Conservation (phyloP, 1,140 invertebrate genomes). For the Phocides pigmalion region DNA sequence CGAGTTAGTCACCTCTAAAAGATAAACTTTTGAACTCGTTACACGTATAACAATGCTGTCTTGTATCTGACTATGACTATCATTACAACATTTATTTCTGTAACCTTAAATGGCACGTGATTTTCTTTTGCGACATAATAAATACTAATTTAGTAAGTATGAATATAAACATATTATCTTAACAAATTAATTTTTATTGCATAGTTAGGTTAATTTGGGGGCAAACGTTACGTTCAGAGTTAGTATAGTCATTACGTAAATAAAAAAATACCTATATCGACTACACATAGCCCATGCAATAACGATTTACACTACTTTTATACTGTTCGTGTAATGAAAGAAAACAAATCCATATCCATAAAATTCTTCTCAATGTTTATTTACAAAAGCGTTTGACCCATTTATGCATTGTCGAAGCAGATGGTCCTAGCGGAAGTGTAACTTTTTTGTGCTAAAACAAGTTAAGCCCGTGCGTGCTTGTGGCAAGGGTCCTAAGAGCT, state of each 20-base stretch:
- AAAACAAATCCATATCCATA: conserved; percentile 12
- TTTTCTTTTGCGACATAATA: background rate
- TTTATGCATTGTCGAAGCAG: conserved; percentile 63
- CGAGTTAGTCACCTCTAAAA: conserved; percentile 49
- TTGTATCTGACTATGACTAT: conserved; percentile 43
- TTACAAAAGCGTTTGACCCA: conserved; percentile 76
- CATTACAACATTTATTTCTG: conserved; percentile 46
- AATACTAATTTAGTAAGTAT: background rate
- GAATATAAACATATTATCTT: background rate
- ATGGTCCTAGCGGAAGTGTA: conserved; percentile 61
- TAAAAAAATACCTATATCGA: conserved; percentile 6
- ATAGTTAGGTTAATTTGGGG: conserved; percentile 23
- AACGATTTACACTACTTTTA: conserved; percentile 12
- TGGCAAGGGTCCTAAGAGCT: conserved; percentile 50
- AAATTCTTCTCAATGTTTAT: conserved; percentile 48
- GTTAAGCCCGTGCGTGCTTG: conserved; percentile 51
- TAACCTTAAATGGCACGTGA: conserved; percentile 24
- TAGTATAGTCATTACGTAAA: conserved; percentile 6
- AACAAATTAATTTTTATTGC: conserved; percentile 24
- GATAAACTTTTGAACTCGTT: conserved; percentile 58
- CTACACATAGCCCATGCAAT: background rate
- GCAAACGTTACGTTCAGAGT: conserved; percentile 4
- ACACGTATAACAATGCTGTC: conserved; percentile 51
- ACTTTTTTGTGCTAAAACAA: conserved; percentile 50
- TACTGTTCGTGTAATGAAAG: background rate